Percentiles rank a stretch among this genome's conserved stretches.
phyloP scores from a whole-genome alignment of 2,888 invertebrate genomes.

The Leptinotarsa juncta region DNA sequence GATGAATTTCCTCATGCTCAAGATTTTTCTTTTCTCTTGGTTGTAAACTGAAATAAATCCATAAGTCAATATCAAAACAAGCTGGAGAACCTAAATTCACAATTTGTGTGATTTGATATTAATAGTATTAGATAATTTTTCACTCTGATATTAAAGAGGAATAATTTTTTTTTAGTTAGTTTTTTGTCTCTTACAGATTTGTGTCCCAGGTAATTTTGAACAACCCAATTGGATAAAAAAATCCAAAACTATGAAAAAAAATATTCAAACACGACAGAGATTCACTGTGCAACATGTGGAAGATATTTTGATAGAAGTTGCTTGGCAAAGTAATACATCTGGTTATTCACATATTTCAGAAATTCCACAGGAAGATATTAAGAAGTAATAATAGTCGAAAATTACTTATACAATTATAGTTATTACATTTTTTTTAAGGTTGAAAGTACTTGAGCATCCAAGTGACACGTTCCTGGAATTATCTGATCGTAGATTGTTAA shows the following conservation, averaged over 20 bases:
- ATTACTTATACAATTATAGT: slow-evolving; percentile 9
- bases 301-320: slow-evolving; percentile 84
- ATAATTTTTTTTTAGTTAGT: neutral
- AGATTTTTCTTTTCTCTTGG: no score
- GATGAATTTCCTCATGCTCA: no score
- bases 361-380: slow-evolving; percentile 81
- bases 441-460: slow-evolving; percentile 87
- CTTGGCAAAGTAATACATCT: slow-evolving; percentile 77
- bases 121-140: no score
- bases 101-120: neutral
- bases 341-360: slow-evolving; percentile 76
- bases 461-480: slow-evolving; percentile 90
- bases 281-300: slow-evolving; percentile 87
- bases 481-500: slow-evolving; percentile 88
- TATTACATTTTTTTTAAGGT: slow-evolving; percentile 64
- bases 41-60: no score
- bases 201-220: slow-evolving; percentile 74
- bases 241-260: slow-evolving; percentile 77
- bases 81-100: neutral
- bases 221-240: slow-evolving; percentile 85
- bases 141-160: no score
- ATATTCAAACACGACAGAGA: slow-evolving; percentile 61
- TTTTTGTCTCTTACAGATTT: slow-evolving; percentile 58
- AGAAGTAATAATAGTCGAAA: slow-evolving; percentile 65
- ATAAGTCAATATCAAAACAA: no score